Evolutionary conservation across 1,140 invertebrate genomes (phyloP), one percentile per base, ranked within the genome.

Genomic region (Rhyzopertha dominica): DNA sequence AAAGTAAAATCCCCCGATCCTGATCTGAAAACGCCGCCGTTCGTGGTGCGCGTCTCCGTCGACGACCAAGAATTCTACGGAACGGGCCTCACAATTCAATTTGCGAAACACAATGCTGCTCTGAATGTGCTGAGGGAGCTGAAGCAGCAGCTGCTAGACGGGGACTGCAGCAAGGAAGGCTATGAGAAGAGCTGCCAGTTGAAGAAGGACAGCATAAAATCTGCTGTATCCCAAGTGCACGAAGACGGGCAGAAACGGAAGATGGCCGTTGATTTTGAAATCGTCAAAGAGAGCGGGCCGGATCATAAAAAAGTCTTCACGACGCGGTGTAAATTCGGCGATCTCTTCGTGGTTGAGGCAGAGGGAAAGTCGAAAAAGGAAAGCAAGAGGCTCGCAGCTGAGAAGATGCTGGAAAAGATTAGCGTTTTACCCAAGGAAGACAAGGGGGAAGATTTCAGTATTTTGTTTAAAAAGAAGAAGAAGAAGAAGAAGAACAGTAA

Each of bases 291-390:
- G 40, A 31, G 32, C 14, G 58, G 58, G 4, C 53, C 49, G 13
- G 23, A 50, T 22, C 61, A 63, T 28, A 50, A 59, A 39, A 61
- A 51, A 42, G 36, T 29, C 9, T 63, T 61, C 23, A 40, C 43
- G 9, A 61, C 51, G 7, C 38, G 43, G 37, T 63, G 61, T 30
- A 38, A 16, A 28, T 36, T 58, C 20, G 58, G 56, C 7, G 34
- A 45, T 3, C 35, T 53, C 44, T 42, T 58, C 18, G 30, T 34
- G 29, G 34, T 46, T 5, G 49, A 41, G 20, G 61, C 52, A 5
- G 29, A 41, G 35, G 61, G 61, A 5, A 54, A 38, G 35, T 63
- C 61, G 4, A 63, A 63, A 43, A 61, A 61, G 29, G 51, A 57
- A 42, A 50, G 58, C 1, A 63, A 63, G 44, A 53, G 26, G 41